Conservation (phyloP, 2,888 invertebrate genomes). For the Heliothis peltigera region DNA sequence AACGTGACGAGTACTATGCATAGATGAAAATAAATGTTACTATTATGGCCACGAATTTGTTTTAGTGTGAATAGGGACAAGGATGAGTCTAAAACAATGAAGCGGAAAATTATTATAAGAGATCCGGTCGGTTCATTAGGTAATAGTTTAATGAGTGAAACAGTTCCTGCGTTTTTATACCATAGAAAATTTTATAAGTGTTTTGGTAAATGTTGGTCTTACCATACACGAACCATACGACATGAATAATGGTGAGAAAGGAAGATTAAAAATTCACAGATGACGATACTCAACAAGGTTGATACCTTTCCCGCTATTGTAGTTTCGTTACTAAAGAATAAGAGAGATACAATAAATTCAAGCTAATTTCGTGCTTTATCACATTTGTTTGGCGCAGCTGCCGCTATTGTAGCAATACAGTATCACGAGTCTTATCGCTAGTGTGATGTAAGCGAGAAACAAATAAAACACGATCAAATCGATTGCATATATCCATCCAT, state of each 20-base stretch:
- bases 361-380: conserved; percentile 5
- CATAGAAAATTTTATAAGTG: conserved; percentile 27
- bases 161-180: conserved; percentile 41
- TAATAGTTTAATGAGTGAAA: conserved; percentile 49
- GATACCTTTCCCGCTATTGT: conserved; percentile 18
- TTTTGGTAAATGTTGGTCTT: conserved; percentile 12
- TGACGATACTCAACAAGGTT: not conserved
- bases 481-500: conserved; percentile 13
- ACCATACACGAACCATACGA: conserved; percentile 10
- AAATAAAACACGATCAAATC: conserved; percentile 35
- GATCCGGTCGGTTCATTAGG: conserved; percentile 67
- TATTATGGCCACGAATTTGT: conserved; percentile 47
- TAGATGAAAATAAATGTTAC: conserved; percentile 59
- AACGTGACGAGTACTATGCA: conserved; percentile 59
- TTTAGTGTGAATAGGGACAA: conserved; percentile 71
- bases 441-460: conserved; percentile 22
- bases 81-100: conserved; percentile 68
- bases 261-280: conserved; percentile 20
- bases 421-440: conserved; percentile 20
- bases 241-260: conserved; percentile 19
- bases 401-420: conserved; percentile 14
- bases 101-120: conserved; percentile 70
- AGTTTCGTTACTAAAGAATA: conserved; percentile 10
- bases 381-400: conserved; percentile 3
- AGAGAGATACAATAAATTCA: conserved; percentile 17